A percentile compares a stretch with the other conserved stretches of the same genome.
Evolutionary conservation across 2,888 invertebrate genomes (phyloP).

Genomic region (Leptinotarsa rubiginosa): DNA sequence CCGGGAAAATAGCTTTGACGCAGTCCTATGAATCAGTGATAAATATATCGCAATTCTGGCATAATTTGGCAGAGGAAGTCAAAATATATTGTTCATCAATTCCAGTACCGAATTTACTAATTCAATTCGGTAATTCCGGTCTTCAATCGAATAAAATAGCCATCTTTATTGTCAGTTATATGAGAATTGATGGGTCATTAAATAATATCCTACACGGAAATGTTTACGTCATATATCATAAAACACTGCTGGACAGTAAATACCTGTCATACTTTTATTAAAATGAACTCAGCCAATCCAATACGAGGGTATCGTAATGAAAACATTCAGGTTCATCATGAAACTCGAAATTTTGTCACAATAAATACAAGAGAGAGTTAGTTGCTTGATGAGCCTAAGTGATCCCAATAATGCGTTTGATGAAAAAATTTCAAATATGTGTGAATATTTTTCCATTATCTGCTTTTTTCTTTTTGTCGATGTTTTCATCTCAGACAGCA

Average conservation of each 20-base stretch:
- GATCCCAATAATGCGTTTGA: fast-evolving
- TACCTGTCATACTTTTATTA: slow-evolving; percentile 44
- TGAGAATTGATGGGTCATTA: slow-evolving; percentile 45
- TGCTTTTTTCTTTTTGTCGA: too few relatives aligned
- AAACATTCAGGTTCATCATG: too few relatives aligned
- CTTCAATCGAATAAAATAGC: slow-evolving; percentile 38
- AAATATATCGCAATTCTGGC: not conserved
- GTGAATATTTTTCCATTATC: too few relatives aligned
- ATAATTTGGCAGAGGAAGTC: slow-evolving; percentile 6
- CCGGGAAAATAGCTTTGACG: too few relatives aligned
- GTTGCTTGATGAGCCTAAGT: too few relatives aligned
- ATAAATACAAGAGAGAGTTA: too few relatives aligned
- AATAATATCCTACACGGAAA: slow-evolving; percentile 44
- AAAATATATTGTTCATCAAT: slow-evolving; percentile 8
- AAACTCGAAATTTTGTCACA: too few relatives aligned
- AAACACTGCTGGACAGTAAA: slow-evolving; percentile 37
- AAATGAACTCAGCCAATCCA: slow-evolving; percentile 8
- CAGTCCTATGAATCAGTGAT: too few relatives aligned
- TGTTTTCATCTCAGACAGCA: too few relatives aligned
- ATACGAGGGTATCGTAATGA: slow-evolving; percentile 22
- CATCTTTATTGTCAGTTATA: slow-evolving; percentile 41
- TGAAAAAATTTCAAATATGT: too few relatives aligned
- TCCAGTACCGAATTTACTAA: slow-evolving; percentile 7
- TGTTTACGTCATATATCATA: slow-evolving; percentile 37
- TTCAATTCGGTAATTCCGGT: slow-evolving; percentile 5